Evolutionary conservation across 2,113 vertebrate species (phyloP).

Genomic region (Osmerus mordax): DNA sequence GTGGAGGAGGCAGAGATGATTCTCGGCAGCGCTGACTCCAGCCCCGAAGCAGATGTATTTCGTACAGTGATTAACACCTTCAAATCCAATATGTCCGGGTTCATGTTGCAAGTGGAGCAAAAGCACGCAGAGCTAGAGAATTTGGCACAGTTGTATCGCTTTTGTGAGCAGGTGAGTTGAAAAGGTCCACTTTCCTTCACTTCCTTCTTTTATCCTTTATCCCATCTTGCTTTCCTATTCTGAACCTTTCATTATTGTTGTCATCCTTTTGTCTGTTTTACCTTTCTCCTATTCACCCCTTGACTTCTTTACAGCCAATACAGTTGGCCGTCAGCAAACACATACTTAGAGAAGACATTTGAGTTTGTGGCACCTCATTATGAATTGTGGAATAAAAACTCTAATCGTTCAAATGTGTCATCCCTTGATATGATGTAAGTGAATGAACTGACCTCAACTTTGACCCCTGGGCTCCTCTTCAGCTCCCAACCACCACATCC

Average conservation of each 20-base stretch:
- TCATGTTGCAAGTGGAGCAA: slow-evolving; percentile 76
- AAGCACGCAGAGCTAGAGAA: slow-evolving; percentile 73
- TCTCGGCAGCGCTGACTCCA: slow-evolving; percentile 11
- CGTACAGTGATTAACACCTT: slow-evolving; percentile 68
- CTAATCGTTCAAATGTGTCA: too few relatives aligned
- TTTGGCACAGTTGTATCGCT: slow-evolving; percentile 65
- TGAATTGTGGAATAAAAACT: too few relatives aligned
- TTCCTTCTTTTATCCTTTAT: neutral
- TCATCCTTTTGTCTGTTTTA: too few relatives aligned
- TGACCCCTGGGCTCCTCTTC: neutral
- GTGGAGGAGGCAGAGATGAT: slow-evolving; percentile 72
- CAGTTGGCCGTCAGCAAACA: too few relatives aligned
- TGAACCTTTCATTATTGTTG: neutral
- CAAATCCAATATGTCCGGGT: slow-evolving; percentile 76
- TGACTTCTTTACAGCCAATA: too few relatives aligned
- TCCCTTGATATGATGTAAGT: too few relatives aligned
- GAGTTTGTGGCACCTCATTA: too few relatives aligned
- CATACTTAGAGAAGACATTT: too few relatives aligned
- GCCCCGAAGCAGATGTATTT: slow-evolving; percentile 73
- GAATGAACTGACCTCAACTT: too few relatives aligned
- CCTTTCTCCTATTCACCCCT: too few relatives aligned
- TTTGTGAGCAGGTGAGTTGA: slow-evolving; percentile 81
- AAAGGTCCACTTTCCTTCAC: neutral
- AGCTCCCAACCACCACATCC: neutral
- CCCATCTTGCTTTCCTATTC: slow-evolving; percentile 6